Evolutionary conservation across 1,140 invertebrate species (phyloP), one percentile per base, ranked within the genome.

Genomic region (Apis florea): DNA sequence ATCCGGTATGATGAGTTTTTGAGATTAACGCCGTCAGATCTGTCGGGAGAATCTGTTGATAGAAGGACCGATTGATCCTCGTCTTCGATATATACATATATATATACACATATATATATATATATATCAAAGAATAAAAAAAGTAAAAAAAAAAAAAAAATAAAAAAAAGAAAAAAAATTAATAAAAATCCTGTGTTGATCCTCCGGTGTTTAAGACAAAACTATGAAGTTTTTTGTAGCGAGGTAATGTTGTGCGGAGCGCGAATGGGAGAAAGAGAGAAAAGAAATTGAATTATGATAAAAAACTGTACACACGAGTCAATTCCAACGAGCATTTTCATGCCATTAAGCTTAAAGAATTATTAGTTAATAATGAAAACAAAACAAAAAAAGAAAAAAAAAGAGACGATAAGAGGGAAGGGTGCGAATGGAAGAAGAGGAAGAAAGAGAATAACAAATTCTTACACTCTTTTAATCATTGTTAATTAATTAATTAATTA

Each of bases 281-380:
- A 58, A 24, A 70, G 51, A 83, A 69, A 73, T n/a, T 58, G 54
- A 72, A 83, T 67, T 64, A 80, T 73, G 74, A 66, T 89, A 92
- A 90, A 92, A 90, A 68, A 92, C 90, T 93, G 90, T 92, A 93
- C 86, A 93, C 92, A 92, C 87, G 91, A 93, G 92, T 93, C 92
- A 93, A 93, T 93, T 93, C 91, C 92, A 93, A 93, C 90, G 89
- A 93, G 92, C 92, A 93, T 93, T 93, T 93, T 93, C 90, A 93
- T 93, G 92, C 92, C 89, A 93, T 83, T 93, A 92, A 93, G 92
- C 91, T 93, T 93, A 92, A 93, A 90, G 86, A 91, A 90, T 90
- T 88, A 88, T 91, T 93, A 92, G 88, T 91, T 90, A 82, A 86
- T 90, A 90, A 90, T 84, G 72, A 47, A 53, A 68, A 13, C 81